Evolutionary conservation across 2,113 vertebrate species (phyloP), one percentile per base, ranked within the genome.

Genomic region (Epinephelus lanceolatus): DNA sequence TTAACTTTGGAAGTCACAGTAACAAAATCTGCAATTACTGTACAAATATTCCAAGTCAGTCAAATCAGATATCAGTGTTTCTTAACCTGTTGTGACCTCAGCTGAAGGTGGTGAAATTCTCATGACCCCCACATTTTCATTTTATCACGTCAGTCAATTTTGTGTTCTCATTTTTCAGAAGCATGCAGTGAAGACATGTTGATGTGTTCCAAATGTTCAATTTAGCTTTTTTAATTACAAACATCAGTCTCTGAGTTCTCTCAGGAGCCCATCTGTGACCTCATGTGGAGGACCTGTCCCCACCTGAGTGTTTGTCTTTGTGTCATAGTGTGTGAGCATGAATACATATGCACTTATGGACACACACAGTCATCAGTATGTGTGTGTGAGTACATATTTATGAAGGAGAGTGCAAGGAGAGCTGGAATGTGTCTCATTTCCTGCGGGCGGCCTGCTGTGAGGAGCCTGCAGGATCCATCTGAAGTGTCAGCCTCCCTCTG

Each of bases 361-460:
- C 66, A 60, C 69, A 77, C 53, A 67, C 56, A 11, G 61, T 55
- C 30, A 19, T 61, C 10, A 12, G 9, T 51, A 51, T 75, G 67
- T 71, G 40, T 76, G 52, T 61, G 55, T 51, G 66, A 51, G 47
- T 63, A 51, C 60, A 63, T 84, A 77, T 78, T 56, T 81, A 68
- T 83, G 79, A 86, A 84, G 83, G 89, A 78, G 83, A 90, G 66
- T 45, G 47, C 81, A 86, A 85, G 73, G 79, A 86, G 79, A 91
- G 66, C 83, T 81, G 76, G 77, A 73, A 86, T 79, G 76, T 75
- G 81, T 84, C 75, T 89, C 0, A 68, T 89, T 73, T 73, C 62
- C 62, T 80, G 76, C 47, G 63, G 60, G 53, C 6, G 15, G 40
- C 62, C 56, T 60, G 69, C 79, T 84, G 87, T 71, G 78, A 33